Evolutionary conservation across 2,113 vertebrate genomes (phyloP), one percentile per base, ranked within the genome.

Genomic region (Calypte anna): DNA sequence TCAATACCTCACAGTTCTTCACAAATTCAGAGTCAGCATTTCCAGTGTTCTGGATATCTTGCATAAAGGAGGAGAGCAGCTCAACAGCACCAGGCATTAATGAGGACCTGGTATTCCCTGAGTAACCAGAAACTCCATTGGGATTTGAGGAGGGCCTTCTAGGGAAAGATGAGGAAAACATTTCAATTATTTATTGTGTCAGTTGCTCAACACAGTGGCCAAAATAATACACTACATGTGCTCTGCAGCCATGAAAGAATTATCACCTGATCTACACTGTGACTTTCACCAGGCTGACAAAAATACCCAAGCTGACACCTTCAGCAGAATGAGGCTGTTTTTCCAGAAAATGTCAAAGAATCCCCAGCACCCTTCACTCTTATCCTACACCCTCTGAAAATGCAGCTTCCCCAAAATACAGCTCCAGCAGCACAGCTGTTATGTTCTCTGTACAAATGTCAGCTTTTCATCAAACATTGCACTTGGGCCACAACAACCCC

Each of bases 1-100:
- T 51, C 25, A 91, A 73, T 97, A 99, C 99, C 99, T 99, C 99
- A 73, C 98, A 99, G 87, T 96, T 98, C 96, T 98, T 99, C 98
- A 98, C 98, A 81, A 98, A 97, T 96, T 99, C 98, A 0, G 96
- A 98, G 96, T 99, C 98, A 17, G 98, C 97, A 93, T 97, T 97
- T 33, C 98, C 98, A 40, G 93, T 95, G 92, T 90, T 98, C 96
- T 98, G 98, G 89, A 98, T 98, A 93, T 99, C 98, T 96, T 98
- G 98, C 92, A 98, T 97, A 94, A 99, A 98, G 73, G 98, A 98
- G 72, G 98, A 81, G 13, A 99, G 96, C 22, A 98, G 98, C 96
- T 98, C 98, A 24, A 98, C 95, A 88, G 98, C 97, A 25, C 97
- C 98, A 66, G 98, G 98, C 93, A 97, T 98, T 96, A 99, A 98